Conservation (phyloP, 2,888 invertebrate species). For the Congeria kusceri region DNA sequence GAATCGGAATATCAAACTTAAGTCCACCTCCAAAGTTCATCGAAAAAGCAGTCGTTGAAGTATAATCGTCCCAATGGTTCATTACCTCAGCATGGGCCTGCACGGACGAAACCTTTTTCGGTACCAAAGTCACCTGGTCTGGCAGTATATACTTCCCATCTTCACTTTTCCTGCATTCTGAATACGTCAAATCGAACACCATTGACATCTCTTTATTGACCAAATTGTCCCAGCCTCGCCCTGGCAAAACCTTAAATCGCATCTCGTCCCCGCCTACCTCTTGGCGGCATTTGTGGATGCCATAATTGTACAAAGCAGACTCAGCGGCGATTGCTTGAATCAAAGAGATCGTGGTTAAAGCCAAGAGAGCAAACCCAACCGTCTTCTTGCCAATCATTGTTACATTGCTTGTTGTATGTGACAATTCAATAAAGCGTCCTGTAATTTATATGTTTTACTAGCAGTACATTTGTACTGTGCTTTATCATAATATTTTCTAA, state of each 20-base stretch:
- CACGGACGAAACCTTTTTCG: neutral
- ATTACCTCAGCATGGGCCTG: conserved; percentile 2
- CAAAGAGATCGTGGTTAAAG: too few species aligned
- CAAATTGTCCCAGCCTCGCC: conserved; percentile 6
- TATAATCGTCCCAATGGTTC: conserved; percentile 1
- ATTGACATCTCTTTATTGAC: neutral
- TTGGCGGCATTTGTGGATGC: too few species aligned
- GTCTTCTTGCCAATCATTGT: too few species aligned
- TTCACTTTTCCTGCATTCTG: neutral
- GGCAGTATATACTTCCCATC: neutral
- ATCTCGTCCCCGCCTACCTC: neutral
- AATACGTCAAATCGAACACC: neutral
- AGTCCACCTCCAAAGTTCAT: neutral
- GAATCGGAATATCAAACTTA: neutral
- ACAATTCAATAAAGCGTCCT: too few species aligned
- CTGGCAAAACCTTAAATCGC: neutral
- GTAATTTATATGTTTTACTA: too few species aligned
- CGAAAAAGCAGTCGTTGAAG: neutral
- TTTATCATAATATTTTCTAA: too few species aligned
- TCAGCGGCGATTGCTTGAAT: too few species aligned
- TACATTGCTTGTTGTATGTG: too few species aligned
- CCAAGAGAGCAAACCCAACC: too few species aligned
- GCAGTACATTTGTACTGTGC: too few species aligned
- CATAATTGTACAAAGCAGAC: too few species aligned
- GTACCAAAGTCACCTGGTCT: neutral